A percentile compares a stretch with the other conserved stretches of the same genome.
Conservation (phyloP, 1,140 invertebrate genomes). For the Lucilia cuprina region DNA sequence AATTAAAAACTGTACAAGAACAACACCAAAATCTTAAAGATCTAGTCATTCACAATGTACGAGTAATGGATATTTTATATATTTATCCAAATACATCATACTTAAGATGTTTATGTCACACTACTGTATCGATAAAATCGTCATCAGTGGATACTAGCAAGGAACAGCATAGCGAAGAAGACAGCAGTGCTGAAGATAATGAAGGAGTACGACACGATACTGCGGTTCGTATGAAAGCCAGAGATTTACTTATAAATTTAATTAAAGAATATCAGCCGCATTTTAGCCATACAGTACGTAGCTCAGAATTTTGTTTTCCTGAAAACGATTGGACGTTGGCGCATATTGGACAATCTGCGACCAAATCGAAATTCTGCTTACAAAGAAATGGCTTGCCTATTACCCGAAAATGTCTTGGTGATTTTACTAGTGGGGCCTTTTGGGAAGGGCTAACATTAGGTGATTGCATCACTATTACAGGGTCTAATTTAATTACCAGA, state of each 20-base stretch:
- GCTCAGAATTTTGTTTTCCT: conserved; percentile 55
- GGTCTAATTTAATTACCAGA: conserved; percentile 40
- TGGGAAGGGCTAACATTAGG: conserved; percentile 41
- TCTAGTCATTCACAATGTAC: conserved; percentile 50
- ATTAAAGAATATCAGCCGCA: not conserved
- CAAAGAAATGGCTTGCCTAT: conserved; percentile 47
- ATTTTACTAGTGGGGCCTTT: conserved; percentile 52
- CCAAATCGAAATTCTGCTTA: conserved; percentile 49
- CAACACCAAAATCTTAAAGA: conserved; percentile 18
- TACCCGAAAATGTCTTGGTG: conserved; percentile 46
- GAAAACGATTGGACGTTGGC: conserved; percentile 50
- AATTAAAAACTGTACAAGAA: not conserved
- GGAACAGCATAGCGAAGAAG: conserved; percentile 43
- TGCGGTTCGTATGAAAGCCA: conserved; percentile 37
- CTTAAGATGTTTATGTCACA: conserved; percentile 42
- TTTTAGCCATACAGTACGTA: conserved; percentile 42
- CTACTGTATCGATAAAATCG: conserved; percentile 39
- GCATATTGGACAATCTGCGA: conserved; percentile 39
- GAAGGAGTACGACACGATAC: conserved; percentile 40
- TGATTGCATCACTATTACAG: not conserved
- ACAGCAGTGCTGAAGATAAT: conserved; percentile 38
- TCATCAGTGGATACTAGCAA: conserved; percentile 42
- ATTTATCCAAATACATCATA: conserved; percentile 26
- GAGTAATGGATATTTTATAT: conserved; percentile 44
- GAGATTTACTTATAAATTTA: conserved; percentile 27